A percentile compares a stretch with the other conserved stretches of the same genome.
These are phyloP conservation scores for Cetonia aurata DNA, from an alignment of 2,888 invertebrate species.

Conservation along the genomic window DNA sequence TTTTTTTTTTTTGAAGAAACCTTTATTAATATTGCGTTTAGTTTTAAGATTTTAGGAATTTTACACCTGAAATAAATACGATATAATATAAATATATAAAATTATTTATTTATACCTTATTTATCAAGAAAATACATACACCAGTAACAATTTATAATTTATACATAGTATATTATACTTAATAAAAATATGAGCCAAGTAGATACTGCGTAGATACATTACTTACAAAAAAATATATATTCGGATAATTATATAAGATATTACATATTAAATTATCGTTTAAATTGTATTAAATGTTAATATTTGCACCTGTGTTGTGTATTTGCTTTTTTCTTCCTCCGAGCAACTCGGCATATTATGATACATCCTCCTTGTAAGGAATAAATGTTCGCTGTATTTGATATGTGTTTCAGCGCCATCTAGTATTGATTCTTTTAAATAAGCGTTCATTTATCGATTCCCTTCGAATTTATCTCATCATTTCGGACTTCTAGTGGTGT, in stretches of 20 bases:
- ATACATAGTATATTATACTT: conserved; percentile 12
- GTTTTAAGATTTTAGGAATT: too few species aligned
- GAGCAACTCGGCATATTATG: not conserved
- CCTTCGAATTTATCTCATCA: not conserved
- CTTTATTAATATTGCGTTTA: too few species aligned
- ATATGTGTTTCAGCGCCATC: too few species aligned
- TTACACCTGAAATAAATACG: too few species aligned
- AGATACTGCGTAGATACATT: conserved; percentile 26
- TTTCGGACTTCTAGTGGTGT: conserved; percentile 56
- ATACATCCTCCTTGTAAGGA: not conserved
- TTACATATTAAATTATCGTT: too few species aligned
- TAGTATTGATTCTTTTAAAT: too few species aligned
- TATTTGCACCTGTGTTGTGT: too few species aligned
- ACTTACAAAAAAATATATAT: conserved; percentile 9
- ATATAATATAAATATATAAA: conserved; percentile 15
- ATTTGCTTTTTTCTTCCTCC: too few species aligned
- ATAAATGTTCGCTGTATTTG: too few species aligned
- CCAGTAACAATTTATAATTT: conserved; percentile 28
- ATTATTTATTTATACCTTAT: conserved; percentile 32
- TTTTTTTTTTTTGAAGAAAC: too few species aligned
- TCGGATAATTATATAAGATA: too few species aligned
- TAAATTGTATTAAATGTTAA: not conserved
- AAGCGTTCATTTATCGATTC: too few species aligned
- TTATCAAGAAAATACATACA: conserved; percentile 27
- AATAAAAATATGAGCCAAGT: conserved; percentile 10